These are phyloP conservation scores for Cyclura pinguis DNA, from an alignment of 2,797 vertebrate genomes.

Conservation along the genomic window DNA sequence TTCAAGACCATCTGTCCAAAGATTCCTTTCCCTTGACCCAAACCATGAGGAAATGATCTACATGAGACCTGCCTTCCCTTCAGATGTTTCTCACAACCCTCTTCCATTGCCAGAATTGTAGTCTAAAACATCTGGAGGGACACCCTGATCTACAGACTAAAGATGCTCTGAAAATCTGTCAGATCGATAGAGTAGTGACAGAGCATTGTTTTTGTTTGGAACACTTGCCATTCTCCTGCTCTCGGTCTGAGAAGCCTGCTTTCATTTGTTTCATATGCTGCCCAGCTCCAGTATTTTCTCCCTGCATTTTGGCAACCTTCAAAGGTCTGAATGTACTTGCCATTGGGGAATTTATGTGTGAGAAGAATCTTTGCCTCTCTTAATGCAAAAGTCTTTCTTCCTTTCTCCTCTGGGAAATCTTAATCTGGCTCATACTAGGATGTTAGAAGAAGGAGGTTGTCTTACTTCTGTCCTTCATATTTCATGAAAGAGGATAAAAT, in stretches of 20 bases:
- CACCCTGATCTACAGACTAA: background rate
- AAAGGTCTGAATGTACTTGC: background rate
- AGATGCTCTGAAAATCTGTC: background rate
- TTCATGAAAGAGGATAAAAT: slow-evolving; percentile 51
- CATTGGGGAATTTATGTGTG: background rate
- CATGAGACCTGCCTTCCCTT: background rate
- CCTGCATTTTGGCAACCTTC: background rate
- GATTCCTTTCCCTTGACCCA: background rate
- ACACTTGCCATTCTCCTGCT: background rate
- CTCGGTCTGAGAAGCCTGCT: background rate
- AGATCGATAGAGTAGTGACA: background rate
- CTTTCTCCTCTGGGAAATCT: background rate
- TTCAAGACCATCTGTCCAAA: too few relatives aligned
- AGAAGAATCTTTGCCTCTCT: background rate
- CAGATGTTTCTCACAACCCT: background rate
- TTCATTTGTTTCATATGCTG: slow-evolving; percentile 5
- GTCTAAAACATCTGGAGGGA: background rate
- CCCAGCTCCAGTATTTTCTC: background rate
- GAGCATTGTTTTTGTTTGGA: background rate
- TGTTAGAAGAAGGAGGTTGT: slow-evolving; percentile 44
- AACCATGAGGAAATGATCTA: background rate
- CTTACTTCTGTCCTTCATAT: slow-evolving; percentile 48
- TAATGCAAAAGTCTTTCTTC: background rate
- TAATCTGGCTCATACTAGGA: slow-evolving; percentile 26
- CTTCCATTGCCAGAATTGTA: background rate